Percentiles rank a stretch among this genome's conserved stretches.
phyloP scores from a whole-genome alignment of 2,797 vertebrate genomes.

The Phyllotis vaccarum region DNA sequence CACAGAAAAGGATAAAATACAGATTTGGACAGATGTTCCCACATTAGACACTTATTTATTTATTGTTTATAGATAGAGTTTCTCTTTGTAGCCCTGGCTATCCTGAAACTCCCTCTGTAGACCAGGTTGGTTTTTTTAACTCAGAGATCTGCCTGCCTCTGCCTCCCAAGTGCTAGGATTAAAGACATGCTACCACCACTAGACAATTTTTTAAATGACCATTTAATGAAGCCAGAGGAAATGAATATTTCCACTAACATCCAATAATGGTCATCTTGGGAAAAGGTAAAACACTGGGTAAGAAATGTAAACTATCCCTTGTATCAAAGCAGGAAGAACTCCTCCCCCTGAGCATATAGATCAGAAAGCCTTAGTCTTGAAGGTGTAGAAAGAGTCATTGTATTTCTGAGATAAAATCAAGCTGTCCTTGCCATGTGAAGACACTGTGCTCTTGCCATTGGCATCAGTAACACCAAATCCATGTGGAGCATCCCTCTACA shows the following conservation, averaged over 20 bases:
- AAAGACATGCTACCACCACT: background rate
- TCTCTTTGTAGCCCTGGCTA: background rate
- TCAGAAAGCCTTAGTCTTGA: background rate
- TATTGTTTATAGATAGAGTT: background rate
- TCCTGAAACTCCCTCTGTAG: background rate
- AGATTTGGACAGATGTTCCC: conserved; percentile 1
- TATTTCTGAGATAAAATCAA: background rate
- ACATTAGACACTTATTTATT: background rate
- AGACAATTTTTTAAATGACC: conserved; percentile 48
- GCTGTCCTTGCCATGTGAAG: background rate
- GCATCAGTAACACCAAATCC: background rate
- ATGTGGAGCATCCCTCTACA: background rate
- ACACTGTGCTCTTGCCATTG: background rate
- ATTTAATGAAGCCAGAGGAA: background rate
- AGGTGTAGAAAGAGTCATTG: background rate
- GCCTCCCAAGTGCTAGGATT: background rate
- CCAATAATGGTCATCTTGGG: background rate
- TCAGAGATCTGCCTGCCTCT: background rate
- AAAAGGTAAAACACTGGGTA: background rate
- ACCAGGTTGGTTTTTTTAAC: background rate
- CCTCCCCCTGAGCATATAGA: background rate
- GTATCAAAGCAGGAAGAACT: background rate
- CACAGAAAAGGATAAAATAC: conserved; percentile 21
- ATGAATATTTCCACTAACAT: background rate
- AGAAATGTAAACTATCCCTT: background rate